These are phyloP conservation scores for Branchinecta sandiegonensis DNA, from an alignment of 2,888 invertebrate species.

Conservation along the genomic window DNA sequence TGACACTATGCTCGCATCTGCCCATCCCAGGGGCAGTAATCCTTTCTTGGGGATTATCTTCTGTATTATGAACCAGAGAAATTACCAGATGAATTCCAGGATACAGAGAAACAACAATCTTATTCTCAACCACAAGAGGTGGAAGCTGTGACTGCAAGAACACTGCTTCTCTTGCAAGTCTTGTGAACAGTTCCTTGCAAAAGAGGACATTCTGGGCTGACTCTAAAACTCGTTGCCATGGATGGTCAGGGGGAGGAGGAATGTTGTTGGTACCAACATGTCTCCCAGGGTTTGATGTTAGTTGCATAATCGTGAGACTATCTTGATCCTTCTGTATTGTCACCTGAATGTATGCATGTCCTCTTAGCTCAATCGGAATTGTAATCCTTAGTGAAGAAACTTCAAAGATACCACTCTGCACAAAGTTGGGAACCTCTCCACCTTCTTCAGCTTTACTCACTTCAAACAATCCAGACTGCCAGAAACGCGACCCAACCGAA, in stretches of 20 bases:
- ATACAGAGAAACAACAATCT: constrained; percentile 83
- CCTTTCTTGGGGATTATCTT: constrained; percentile 41
- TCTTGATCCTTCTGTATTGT: constrained; percentile 68
- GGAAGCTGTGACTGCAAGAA: constrained; percentile 84
- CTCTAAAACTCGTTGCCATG: constrained; percentile 93
- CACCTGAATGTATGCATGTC: constrained; percentile 90
- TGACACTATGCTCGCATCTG: constrained; percentile 64
- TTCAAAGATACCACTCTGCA: constrained; percentile 15
- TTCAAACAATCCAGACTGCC: constrained; percentile 86
- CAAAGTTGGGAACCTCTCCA: not conserved
- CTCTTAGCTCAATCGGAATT: constrained; percentile 85
- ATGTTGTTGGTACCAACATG: not conserved
- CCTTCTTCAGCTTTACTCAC: constrained; percentile 77
- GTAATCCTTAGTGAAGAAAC: constrained; percentile 71
- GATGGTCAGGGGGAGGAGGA: constrained; percentile 53
- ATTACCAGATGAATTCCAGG: constrained; percentile 87
- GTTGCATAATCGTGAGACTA: not conserved
- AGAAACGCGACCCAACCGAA: constrained; percentile 78
- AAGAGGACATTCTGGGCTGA: constrained; percentile 93
- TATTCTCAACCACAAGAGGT: constrained; percentile 92
- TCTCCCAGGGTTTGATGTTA: not conserved
- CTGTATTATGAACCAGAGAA: constrained; percentile 67
- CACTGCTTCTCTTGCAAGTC: constrained; percentile 85
- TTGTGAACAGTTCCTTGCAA: constrained; percentile 88
- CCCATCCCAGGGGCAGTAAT: constrained; percentile 37